Conservation (phyloP, 1,140 invertebrate species). For the Apocrypta bakeri region DNA sequence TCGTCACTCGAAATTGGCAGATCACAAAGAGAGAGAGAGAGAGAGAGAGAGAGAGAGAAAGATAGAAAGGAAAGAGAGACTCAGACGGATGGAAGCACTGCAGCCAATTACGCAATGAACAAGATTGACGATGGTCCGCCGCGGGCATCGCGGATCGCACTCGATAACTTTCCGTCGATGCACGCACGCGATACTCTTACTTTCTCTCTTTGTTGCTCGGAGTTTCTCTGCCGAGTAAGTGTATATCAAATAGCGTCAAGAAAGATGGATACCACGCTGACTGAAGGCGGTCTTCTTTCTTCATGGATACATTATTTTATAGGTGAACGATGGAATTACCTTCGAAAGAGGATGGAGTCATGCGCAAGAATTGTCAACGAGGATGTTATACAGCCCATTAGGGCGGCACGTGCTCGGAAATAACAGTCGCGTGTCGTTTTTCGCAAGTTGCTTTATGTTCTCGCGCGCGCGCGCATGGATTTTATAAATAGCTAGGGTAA, state of each 20-base stretch:
- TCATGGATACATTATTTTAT: conserved; percentile 17
- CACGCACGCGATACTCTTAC: not conserved
- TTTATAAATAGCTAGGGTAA: not conserved
- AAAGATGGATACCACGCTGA: conserved; percentile 24
- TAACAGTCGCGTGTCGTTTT: not conserved
- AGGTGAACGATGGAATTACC: not conserved
- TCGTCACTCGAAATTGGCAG: conserved; percentile 65
- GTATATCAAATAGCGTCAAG: not conserved
- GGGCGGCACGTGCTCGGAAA: not conserved
- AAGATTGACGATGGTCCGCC: conserved; percentile 47
- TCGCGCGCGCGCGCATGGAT: too few species aligned
- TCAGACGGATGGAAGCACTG: conserved; percentile 5
- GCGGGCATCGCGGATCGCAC: conserved; percentile 31
- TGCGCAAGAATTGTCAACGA: not conserved
- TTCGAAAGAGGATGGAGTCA: not conserved
- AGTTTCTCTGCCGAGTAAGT: not conserved
- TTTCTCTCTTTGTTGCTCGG: conserved; percentile 16
- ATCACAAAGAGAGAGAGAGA: conserved; percentile 31
- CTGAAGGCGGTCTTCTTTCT: not conserved
- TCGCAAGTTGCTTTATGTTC: not conserved
- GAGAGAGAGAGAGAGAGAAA: not conserved
- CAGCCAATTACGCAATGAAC: conserved; percentile 57
- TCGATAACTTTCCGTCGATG: conserved; percentile 39
- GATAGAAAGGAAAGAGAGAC: too few species aligned
- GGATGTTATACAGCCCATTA: not conserved